phyloP scores from a whole-genome alignment of 2,113 vertebrate species.

The Cervus canadensis region DNA sequence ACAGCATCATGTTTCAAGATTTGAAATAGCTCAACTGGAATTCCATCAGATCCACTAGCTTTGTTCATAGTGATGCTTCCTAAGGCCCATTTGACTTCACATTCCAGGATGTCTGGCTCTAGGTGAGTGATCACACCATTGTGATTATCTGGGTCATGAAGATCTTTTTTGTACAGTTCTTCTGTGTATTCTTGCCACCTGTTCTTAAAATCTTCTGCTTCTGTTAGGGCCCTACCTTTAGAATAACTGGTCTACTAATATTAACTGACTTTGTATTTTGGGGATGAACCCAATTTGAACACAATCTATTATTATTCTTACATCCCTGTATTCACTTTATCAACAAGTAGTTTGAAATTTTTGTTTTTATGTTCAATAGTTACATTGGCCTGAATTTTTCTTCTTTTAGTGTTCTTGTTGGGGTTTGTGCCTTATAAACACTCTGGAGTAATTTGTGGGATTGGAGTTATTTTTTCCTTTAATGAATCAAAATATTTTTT shows the following conservation, averaged over 20 bases:
- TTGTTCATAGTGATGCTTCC: accelerated
- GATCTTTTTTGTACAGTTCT: background rate
- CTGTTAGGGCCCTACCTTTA: background rate
- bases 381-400: background rate
- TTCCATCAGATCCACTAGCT: background rate
- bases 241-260: background rate
- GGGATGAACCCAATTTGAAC: background rate
- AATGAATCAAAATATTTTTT: background rate
- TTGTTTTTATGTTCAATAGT: background rate
- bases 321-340: background rate
- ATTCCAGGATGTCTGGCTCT: background rate
- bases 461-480: background rate
- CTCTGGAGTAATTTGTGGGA: background rate
- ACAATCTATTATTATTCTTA: background rate
- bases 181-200: background rate
- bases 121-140: background rate
- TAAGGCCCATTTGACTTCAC: background rate
- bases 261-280: background rate
- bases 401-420: background rate
- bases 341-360: background rate
- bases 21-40: background rate
- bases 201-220: background rate
- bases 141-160: background rate
- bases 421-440: background rate
- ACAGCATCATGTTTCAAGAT: background rate